phyloP scores from a whole-genome alignment of 1,140 invertebrate species.

The Harpegnathos saltator region DNA sequence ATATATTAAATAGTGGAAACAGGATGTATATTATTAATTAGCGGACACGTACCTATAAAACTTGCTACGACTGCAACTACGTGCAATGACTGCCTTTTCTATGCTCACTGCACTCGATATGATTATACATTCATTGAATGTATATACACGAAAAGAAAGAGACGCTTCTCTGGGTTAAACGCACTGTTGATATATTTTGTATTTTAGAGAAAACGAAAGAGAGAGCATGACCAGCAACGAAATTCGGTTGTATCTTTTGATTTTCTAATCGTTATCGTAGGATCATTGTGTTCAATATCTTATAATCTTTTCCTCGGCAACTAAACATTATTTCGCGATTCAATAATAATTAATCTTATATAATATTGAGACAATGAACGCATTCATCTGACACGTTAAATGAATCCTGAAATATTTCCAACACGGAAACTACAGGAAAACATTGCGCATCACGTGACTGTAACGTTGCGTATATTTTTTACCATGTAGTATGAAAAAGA shows the following conservation, averaged over 20 bases:
- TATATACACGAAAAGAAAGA: constrained; percentile 33
- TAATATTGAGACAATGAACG: constrained; percentile 23
- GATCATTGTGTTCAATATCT: constrained; percentile 23
- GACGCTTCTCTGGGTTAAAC: constrained; percentile 51
- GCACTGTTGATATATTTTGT: constrained; percentile 39
- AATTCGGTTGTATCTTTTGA: constrained; percentile 7
- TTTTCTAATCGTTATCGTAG: neutral
- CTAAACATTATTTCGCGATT: constrained; percentile 6
- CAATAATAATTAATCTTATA: constrained; percentile 27
- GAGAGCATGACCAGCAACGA: constrained; percentile 10
- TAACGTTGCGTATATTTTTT: constrained; percentile 49
- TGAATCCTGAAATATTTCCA: constrained; percentile 18
- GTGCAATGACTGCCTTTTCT: constrained; percentile 71
- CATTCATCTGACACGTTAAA: constrained; percentile 8
- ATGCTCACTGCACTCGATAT: constrained; percentile 61
- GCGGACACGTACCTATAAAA: constrained; percentile 32
- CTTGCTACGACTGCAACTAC: constrained; percentile 48
- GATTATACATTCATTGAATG: constrained; percentile 43
- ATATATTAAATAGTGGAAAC: constrained; percentile 25
- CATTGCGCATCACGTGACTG: constrained; percentile 29
- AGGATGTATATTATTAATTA: constrained; percentile 39
- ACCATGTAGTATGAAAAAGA: constrained; percentile 35
- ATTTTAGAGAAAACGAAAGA: neutral
- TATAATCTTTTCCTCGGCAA: constrained; percentile 1
- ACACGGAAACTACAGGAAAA: neutral